phyloP scores from a whole-genome alignment of 2,888 invertebrate species.

The Caradrina kadenii region DNA sequence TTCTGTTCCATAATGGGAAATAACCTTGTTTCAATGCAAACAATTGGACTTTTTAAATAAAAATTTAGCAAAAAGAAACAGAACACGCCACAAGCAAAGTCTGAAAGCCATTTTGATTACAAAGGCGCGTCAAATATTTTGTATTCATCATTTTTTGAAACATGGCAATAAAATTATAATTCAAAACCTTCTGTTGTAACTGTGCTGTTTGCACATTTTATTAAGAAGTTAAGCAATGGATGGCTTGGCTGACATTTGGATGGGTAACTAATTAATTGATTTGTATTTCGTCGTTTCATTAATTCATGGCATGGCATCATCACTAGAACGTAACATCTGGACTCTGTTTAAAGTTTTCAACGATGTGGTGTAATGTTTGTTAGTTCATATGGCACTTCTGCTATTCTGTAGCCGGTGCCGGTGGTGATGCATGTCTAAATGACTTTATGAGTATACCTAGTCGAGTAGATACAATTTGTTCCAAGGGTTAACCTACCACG shows the following conservation, averaged over 20 bases:
- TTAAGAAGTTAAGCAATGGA: conserved; percentile 44
- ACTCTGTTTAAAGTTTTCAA: conserved; percentile 6
- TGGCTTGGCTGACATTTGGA: conserved; percentile 18
- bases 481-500: not conserved
- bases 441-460: not conserved
- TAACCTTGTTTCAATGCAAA: not conserved
- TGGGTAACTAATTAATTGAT: conserved; percentile 20
- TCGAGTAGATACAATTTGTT: not conserved
- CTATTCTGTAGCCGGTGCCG: not conserved
- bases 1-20: not conserved
- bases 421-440: not conserved
- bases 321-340: conserved; percentile 12
- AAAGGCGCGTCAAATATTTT: conserved; percentile 22
- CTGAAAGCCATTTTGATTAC: conserved; percentile 3
- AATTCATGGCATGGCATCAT: conserved; percentile 16
- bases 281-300: conserved; percentile 13
- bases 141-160: conserved; percentile 33
- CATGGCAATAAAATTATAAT: conserved; percentile 51
- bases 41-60: not conserved
- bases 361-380: not conserved
- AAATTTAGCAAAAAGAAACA: not conserved
- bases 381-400: not conserved
- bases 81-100: not conserved
- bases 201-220: conserved; percentile 42
- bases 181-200: conserved; percentile 49